phyloP scores from a whole-genome alignment of 1,140 invertebrate genomes.

The Ceratoteleas bidentatus region DNA sequence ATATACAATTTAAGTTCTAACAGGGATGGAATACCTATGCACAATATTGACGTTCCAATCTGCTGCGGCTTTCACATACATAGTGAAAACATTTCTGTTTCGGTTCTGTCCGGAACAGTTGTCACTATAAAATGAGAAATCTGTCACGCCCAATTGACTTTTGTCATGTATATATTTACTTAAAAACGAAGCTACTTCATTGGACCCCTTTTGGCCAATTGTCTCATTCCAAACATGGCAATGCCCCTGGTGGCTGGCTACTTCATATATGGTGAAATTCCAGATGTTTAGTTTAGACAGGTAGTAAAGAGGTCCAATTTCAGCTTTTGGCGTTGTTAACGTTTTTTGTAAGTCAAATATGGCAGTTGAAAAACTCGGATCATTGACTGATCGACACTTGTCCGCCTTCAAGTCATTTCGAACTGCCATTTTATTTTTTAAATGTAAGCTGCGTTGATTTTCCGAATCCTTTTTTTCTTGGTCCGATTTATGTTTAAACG shows the following conservation, averaged over 20 bases:
- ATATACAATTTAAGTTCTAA: no score
- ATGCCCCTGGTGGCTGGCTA: constrained; percentile 62
- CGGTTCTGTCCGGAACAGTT: constrained; percentile 76
- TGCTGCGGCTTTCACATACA: constrained; percentile 32
- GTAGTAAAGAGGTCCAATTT: constrained; percentile 71
- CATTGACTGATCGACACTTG: not conserved
- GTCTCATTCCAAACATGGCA: constrained; percentile 80
- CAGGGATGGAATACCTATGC: constrained; percentile 3
- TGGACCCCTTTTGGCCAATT: constrained; percentile 75
- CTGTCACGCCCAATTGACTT: constrained; percentile 17
- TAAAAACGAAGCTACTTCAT: constrained; percentile 77
- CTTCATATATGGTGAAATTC: constrained; percentile 78
- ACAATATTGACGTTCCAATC: constrained; percentile 33
- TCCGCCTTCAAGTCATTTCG: not conserved
- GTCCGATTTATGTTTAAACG: not conserved
- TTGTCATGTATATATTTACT: constrained; percentile 62
- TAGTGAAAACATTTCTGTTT: constrained; percentile 64
- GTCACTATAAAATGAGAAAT: constrained; percentile 62
- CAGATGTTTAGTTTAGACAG: constrained; percentile 77
- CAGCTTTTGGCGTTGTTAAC: constrained; percentile 50
- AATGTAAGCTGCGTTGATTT: not conserved
- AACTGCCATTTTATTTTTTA: not conserved
- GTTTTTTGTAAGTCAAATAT: constrained; percentile 44
- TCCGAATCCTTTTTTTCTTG: not conserved
- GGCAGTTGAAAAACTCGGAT: not conserved